These are phyloP conservation scores for Solen grandis DNA, from an alignment of 1,140 invertebrate species.

Conservation along the genomic window DNA sequence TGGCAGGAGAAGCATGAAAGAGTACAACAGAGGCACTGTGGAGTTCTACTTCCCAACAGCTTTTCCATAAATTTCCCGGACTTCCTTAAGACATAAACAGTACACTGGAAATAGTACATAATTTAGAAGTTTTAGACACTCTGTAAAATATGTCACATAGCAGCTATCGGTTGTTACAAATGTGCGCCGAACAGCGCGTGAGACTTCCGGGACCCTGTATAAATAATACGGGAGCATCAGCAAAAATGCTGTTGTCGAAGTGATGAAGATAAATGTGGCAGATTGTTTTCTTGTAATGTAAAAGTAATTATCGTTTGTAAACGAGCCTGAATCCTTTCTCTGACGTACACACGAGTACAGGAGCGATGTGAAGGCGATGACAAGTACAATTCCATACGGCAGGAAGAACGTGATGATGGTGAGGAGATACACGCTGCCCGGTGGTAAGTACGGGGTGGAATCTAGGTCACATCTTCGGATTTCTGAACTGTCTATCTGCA, in stretches of 20 bases:
- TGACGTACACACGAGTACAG: constrained; percentile 22
- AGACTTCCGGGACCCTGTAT: constrained; percentile 28
- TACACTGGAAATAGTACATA: constrained; percentile 37
- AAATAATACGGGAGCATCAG: constrained; percentile 45
- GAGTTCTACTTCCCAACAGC: constrained; percentile 28
- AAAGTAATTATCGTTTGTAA: constrained; percentile 17
- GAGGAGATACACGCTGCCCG: constrained; percentile 13
- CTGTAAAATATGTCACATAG: constrained; percentile 18
- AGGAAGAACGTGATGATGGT: constrained; percentile 43
- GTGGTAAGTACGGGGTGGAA: neutral
- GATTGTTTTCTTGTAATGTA: constrained; percentile 16
- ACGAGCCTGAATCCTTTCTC: neutral
- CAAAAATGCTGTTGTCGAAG: constrained; percentile 38
- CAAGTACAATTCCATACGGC: constrained; percentile 48
- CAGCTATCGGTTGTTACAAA: neutral
- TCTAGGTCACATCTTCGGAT: constrained; percentile 15
- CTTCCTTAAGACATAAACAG: constrained; percentile 35
- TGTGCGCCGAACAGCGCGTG: neutral
- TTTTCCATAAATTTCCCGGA: constrained; percentile 32
- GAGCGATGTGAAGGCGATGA: constrained; percentile 20
- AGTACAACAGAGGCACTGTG: no score
- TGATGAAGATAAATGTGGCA: constrained; percentile 44
- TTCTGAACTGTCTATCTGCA: constrained; percentile 7
- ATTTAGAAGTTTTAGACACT: constrained; percentile 26
- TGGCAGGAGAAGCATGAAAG: no score